Base-by-base conservation (phyloP, 2,888 invertebrate species). In the Melieria omissa region DNA sequence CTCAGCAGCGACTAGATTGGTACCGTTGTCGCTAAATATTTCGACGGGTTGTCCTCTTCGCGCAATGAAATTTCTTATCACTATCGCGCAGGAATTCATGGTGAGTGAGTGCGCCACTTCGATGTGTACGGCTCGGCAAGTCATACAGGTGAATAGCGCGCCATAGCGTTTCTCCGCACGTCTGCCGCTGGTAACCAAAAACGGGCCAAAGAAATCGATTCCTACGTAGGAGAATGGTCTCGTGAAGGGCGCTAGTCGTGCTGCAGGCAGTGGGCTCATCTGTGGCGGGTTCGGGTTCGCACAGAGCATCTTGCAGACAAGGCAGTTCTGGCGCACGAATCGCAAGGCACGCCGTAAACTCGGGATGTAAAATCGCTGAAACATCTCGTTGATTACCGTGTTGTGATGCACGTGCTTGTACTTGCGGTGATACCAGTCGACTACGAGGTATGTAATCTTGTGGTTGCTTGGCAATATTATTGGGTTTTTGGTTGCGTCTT, bases 321-420 rank as follows among this genome's bases (percentile, higher is more conserved):
- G 63, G 64, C 75, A 78, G n/a, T 72, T 69, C 4, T 45, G 68
- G 41, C 75, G 74, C 4, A 76, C 42, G 0, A 73, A 73, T 52
- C 75, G 67, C 0, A 74, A 58, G 12, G 73, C 66, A 8, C n/a
- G 67, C 14, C 75, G 57, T 52, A 74, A 60, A 16, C 76, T 71
- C 54, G 52, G 41, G 41, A n/a, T n/a, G 71, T 76, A 14, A 65
- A 44, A 73, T 9, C 44, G 42, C 60, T 72, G 71, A n/a, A 64
- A 67, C 0, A 76, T 71, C 54, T 75, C 74, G 49, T 75, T 75
- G 8, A 75, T 73, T 16, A 73, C 70, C 8, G 75, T 73, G 52
- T 74, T 71, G 14, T 74, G 72, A 41, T 73, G 63, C 14, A 62
- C 69, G 46, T 77, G 77, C 55, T 74, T 67, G 0, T 68, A 74